These are phyloP conservation scores for Ophthalmolycus amberensis DNA, from an alignment of 2,113 vertebrate genomes.

Conservation along the genomic window DNA sequence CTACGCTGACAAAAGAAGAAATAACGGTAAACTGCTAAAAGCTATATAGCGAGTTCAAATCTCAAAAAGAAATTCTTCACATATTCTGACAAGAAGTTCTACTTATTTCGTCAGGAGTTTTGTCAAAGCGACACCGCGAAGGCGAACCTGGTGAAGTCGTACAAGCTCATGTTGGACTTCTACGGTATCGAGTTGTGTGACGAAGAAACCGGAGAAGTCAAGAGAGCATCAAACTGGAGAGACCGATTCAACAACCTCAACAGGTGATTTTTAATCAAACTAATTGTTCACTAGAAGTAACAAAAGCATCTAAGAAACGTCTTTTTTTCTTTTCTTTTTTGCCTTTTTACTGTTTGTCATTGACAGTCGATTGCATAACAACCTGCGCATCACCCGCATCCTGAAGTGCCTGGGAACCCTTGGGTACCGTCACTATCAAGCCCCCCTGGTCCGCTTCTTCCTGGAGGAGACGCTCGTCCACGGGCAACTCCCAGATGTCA, in stretches of 20 bases:
- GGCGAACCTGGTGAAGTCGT: constrained; percentile 85
- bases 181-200: constrained; percentile 87
- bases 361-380: constrained; percentile 89
- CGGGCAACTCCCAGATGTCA: constrained; percentile 77
- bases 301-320: not conserved
- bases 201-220: constrained; percentile 80
- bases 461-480: constrained; percentile 87
- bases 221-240: constrained; percentile 82
- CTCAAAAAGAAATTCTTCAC: not conserved
- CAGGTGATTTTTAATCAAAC: constrained; percentile 74
- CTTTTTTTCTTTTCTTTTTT: not conserved
- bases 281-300: not conserved
- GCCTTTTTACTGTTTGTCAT: not conserved
- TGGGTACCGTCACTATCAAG: constrained; percentile 87
- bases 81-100: not conserved
- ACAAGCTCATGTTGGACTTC: constrained; percentile 93
- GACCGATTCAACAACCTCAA: constrained; percentile 88
- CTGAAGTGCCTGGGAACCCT: constrained; percentile 94
- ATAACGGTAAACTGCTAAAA: constrained; percentile 81
- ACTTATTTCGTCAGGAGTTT: constrained; percentile 81
- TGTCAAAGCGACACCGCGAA: constrained; percentile 62
- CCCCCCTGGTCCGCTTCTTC: constrained; percentile 91
- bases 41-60: not conserved
- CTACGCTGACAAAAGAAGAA: constrained; percentile 84
- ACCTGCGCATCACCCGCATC: constrained; percentile 92